Evolutionary conservation across 2,113 vertebrate genomes (phyloP).

Genomic region (Sphyrna mokarran): DNA sequence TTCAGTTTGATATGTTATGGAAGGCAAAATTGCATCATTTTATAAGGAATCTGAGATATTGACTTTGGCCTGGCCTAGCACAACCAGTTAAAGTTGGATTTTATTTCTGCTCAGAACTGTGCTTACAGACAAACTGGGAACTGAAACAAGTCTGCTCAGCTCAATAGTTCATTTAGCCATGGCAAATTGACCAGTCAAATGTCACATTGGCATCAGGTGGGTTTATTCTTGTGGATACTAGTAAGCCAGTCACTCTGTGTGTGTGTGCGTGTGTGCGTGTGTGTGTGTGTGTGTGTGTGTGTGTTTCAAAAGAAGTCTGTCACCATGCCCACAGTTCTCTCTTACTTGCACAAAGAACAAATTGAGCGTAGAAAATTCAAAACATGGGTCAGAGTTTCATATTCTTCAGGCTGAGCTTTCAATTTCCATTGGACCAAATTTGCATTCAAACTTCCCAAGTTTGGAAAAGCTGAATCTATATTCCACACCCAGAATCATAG

Average conservation of each 20-base stretch:
- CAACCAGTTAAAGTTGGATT: not conserved
- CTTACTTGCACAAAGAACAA: not conserved
- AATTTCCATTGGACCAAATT: not conserved
- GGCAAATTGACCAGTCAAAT: not conserved
- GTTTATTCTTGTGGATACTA: not conserved
- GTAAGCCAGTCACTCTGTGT: not conserved
- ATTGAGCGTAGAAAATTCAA: not conserved
- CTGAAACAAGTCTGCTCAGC: not conserved
- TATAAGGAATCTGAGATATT: not conserved
- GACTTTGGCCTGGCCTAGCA: not conserved
- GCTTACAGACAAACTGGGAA: not conserved
- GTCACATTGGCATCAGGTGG: not conserved
- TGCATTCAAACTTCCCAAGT: not conserved
- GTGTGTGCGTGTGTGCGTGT: not conserved
- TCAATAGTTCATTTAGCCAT: not conserved
- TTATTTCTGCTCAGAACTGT: not conserved
- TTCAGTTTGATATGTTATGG: not conserved
- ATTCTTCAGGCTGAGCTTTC: not conserved
- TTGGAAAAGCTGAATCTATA: not conserved
- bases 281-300: not conserved
- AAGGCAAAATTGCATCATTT: not conserved
- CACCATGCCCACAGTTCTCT: not conserved
- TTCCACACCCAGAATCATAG: not conserved
- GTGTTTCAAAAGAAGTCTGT: not conserved
- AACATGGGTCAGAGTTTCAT: not conserved